Percentiles rank a stretch among this genome's conserved stretches.
Conservation (phyloP, 2,113 vertebrate species). For the Fukomys damarensis region DNA sequence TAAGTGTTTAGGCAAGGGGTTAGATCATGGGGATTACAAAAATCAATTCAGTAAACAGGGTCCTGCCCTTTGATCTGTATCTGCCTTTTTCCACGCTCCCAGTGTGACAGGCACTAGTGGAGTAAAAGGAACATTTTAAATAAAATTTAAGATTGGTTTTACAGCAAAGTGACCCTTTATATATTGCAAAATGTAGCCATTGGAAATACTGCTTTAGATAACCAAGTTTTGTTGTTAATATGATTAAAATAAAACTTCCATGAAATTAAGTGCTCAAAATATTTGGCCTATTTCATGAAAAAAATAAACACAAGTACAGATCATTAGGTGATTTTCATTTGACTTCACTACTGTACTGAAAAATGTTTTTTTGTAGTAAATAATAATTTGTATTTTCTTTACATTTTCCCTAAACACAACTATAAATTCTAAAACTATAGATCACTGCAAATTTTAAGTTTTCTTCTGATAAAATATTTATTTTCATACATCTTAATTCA, state of each 20-base stretch:
- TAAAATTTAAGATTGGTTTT: neutral
- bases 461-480: neutral
- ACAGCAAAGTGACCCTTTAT: neutral
- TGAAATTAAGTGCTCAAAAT: neutral
- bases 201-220: neutral
- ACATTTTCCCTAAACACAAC: neutral
- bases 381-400: neutral
- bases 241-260: neutral
- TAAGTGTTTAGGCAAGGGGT: neutral
- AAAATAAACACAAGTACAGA: too few relatives aligned
- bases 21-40: constrained; percentile 20
- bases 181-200: neutral
- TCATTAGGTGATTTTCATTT: neutral
- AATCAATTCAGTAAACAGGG: neutral
- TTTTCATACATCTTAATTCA: neutral
- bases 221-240: neutral
- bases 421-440: neutral
- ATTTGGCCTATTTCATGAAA: neutral
- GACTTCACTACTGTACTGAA: neutral
- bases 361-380: fast-evolving
- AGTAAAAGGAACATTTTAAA: neutral
- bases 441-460: neutral
- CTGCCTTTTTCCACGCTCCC: neutral
- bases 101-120: neutral
- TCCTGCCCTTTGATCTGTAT: constrained; percentile 1